phyloP scores from a whole-genome alignment of 2,888 invertebrate genomes.

The Glyphotaelius pellucidus region DNA sequence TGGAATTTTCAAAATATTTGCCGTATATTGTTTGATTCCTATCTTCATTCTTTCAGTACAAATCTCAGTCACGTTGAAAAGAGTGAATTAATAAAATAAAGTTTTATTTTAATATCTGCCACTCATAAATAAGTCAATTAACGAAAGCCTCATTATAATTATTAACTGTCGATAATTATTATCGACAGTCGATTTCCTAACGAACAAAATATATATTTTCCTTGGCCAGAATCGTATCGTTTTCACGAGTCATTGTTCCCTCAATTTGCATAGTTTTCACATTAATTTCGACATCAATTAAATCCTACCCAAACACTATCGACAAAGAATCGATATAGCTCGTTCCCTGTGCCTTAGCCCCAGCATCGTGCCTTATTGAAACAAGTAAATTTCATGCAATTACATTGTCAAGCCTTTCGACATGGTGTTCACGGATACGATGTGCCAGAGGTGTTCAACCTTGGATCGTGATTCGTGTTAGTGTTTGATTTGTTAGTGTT shows the following conservation, averaged over 20 bases:
- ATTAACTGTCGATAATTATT: not conserved
- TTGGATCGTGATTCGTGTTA: not conserved
- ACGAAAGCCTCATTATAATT: not conserved
- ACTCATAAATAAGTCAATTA: not conserved
- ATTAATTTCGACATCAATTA: conserved; percentile 65
- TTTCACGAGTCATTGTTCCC: conserved; percentile 34
- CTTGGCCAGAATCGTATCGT: not conserved
- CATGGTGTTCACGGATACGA: conserved; percentile 45
- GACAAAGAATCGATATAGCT: conserved; percentile 49
- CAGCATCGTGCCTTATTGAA: conserved; percentile 60
- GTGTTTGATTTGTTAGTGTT: too few relatives aligned
- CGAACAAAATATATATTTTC: not conserved
- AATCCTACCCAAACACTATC: conserved; percentile 63
- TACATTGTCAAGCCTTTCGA: conserved; percentile 52
- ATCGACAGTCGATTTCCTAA: not conserved
- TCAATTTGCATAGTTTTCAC: conserved; percentile 64
- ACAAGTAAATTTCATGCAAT: conserved; percentile 62
- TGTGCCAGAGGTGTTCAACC: not conserved
- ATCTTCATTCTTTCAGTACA: not conserved
- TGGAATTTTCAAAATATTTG: not conserved
- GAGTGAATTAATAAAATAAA: too few relatives aligned
- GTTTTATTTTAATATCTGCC: too few relatives aligned
- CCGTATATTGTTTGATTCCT: not conserved
- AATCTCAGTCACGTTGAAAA: not conserved
- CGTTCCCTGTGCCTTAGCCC: conserved; percentile 26